These are phyloP conservation scores for Eristalis tenax DNA, from an alignment of 2,888 invertebrate genomes.

Conservation along the genomic window DNA sequence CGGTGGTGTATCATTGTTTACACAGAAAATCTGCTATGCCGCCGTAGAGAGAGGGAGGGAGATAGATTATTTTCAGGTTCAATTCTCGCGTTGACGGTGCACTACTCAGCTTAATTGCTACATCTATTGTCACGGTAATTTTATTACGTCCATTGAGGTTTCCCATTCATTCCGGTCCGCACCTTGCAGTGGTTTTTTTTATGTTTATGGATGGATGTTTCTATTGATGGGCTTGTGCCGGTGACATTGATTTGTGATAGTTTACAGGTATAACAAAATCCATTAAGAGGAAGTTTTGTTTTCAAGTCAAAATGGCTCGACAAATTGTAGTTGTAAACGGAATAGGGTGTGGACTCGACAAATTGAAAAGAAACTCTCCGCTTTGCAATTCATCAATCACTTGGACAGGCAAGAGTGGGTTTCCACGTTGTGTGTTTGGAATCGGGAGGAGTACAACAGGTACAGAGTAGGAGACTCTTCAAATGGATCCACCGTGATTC, in stretches of 20 bases:
- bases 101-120: slow-evolving; percentile 63
- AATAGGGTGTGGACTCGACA: slow-evolving; percentile 13
- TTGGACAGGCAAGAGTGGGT: background rate
- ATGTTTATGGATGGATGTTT: slow-evolving; percentile 9
- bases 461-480: too few relatives aligned
- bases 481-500: too few relatives aligned
- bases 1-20: slow-evolving; percentile 30
- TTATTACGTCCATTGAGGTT: slow-evolving; percentile 52
- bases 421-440: too few relatives aligned
- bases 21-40: slow-evolving; percentile 37
- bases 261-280: slow-evolving; percentile 18
- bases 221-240: slow-evolving; percentile 11
- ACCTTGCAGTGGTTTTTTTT: slow-evolving; percentile 20
- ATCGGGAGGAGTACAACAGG: too few relatives aligned
- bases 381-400: slow-evolving; percentile 8
- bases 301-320: background rate
- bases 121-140: slow-evolving; percentile 59
- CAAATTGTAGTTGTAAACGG: slow-evolving; percentile 18
- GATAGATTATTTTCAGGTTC: slow-evolving; percentile 63
- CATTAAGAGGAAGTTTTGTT: slow-evolving; percentile 12
- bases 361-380: slow-evolving; percentile 6
- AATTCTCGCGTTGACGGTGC: slow-evolving; percentile 63
- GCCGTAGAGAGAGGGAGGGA: background rate
- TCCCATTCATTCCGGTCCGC: slow-evolving; percentile 30
- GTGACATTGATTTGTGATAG: slow-evolving; percentile 52